These are phyloP conservation scores for Platycercus adscitus DNA, from an alignment of 2,113 vertebrate species.

Conservation along the genomic window DNA sequence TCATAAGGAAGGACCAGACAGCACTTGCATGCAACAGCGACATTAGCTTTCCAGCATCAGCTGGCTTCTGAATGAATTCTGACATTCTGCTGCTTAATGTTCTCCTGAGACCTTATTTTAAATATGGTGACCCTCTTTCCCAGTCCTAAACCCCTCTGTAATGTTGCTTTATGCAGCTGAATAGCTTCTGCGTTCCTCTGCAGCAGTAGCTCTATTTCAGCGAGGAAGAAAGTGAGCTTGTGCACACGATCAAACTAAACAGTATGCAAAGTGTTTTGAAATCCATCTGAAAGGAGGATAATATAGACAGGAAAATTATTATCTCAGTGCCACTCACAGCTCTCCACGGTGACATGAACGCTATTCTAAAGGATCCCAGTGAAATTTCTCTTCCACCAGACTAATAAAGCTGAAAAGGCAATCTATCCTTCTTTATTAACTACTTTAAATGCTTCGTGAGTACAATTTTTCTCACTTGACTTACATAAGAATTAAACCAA, in stretches of 20 bases:
- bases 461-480: conserved; percentile 51
- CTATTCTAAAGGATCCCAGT: conserved; percentile 38
- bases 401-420: conserved; percentile 58
- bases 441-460: not conserved
- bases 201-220: not conserved
- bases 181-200: not conserved
- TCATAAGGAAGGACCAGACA: not conserved
- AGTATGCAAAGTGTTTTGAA: conserved; percentile 34
- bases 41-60: not conserved
- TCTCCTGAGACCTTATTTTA: not conserved
- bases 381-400: conserved; percentile 51
- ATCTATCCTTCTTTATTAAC: conserved; percentile 65
- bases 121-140: not conserved
- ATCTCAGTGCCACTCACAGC: conserved; percentile 45
- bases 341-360: conserved; percentile 35
- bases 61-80: not conserved
- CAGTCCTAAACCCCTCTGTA: not conserved
- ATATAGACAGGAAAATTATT: conserved; percentile 50
- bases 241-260: not conserved
- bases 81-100: not conserved
- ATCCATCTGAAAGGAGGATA: conserved; percentile 34
- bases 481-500: conserved; percentile 43
- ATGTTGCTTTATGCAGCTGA: not conserved
- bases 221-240: not conserved
- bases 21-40: not conserved